phyloP scores from a whole-genome alignment of 2,888 invertebrate genomes.

The Drosophila dives region DNA sequence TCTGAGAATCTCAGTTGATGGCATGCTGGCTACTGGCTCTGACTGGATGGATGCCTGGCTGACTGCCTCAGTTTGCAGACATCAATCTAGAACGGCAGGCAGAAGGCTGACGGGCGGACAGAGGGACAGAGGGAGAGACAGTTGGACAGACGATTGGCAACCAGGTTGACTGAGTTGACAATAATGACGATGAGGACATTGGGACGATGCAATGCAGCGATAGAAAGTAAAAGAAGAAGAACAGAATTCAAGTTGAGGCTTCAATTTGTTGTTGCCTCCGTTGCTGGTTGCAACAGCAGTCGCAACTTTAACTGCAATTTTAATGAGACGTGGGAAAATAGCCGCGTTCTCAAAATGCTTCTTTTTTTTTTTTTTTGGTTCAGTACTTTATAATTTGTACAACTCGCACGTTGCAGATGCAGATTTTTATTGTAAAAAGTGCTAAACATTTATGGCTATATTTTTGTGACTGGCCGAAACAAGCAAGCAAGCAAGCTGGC shows the following conservation, averaged over 20 bases:
- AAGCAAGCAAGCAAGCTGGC: not conserved
- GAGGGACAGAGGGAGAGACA: constrained; percentile 18
- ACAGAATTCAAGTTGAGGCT: constrained; percentile 29
- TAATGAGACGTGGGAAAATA: constrained; percentile 82
- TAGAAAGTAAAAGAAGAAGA: constrained; percentile 73
- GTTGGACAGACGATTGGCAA: constrained; percentile 60
- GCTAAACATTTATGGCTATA: constrained; percentile 71
- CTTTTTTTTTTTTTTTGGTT: not conserved
- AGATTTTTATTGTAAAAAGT: constrained; percentile 66
- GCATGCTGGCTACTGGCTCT: constrained; percentile 47
- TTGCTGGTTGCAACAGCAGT: constrained; percentile 4
- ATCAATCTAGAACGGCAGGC: constrained; percentile 72
- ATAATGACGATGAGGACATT: constrained; percentile 68
- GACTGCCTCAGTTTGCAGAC: constrained; percentile 40
- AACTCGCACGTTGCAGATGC: constrained; percentile 74
- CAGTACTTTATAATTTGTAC: constrained; percentile 63
- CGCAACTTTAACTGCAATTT: constrained; percentile 69
- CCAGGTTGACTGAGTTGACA: constrained; percentile 69
- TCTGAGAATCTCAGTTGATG: constrained; percentile 26
- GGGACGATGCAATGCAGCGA: constrained; percentile 47
- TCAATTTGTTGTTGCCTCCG: constrained; percentile 10
- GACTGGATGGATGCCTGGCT: not conserved
- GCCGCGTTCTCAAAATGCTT: constrained; percentile 11
- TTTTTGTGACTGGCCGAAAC: constrained; percentile 48
- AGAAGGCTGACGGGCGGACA: constrained; percentile 37